phyloP scores from a whole-genome alignment of 2,888 invertebrate genomes.

The Perizoma flavofasciatum region DNA sequence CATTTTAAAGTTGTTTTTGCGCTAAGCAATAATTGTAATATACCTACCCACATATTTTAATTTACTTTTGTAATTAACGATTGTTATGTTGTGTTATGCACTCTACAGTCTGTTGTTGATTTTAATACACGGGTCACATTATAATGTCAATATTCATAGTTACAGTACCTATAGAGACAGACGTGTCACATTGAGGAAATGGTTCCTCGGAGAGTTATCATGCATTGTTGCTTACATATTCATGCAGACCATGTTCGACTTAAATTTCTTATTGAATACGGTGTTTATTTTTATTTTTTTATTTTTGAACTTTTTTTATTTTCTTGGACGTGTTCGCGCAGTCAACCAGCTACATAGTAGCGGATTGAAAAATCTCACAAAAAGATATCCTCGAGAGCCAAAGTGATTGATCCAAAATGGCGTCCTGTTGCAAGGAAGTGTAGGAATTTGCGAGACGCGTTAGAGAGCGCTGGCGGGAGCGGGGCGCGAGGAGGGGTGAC shows the following conservation, averaged over 20 bases:
- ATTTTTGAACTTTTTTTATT: constrained; percentile 14
- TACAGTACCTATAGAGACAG: constrained; percentile 21
- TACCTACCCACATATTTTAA: neutral
- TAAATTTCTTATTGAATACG: constrained; percentile 25
- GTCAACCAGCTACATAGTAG: constrained; percentile 1
- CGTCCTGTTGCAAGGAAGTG: constrained; percentile 46
- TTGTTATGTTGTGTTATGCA: constrained; percentile 28
- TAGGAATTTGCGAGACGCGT: constrained; percentile 57
- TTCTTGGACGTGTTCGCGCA: constrained; percentile 5
- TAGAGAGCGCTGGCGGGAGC: constrained; percentile 49
- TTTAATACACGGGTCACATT: constrained; percentile 33
- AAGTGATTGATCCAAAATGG: constrained; percentile 45
- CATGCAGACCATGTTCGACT: constrained; percentile 24
- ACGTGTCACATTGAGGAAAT: constrained; percentile 43
- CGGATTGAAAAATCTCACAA: constrained; percentile 12
- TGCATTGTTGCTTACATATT: constrained; percentile 17
- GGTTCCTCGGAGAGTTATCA: constrained; percentile 36
- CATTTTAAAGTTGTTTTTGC: constrained; percentile 3
- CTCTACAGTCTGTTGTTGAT: constrained; percentile 28
- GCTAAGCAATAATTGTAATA: neutral
- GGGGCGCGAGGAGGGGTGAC: constrained; percentile 51
- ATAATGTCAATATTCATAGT: constrained; percentile 34
- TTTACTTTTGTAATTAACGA: constrained; percentile 22
- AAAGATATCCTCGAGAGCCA: constrained; percentile 26
- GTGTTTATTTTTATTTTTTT: constrained; percentile 13